These are phyloP conservation scores for Cephus rjabovi DNA, from an alignment of 2,888 invertebrate species.

Conservation along the genomic window DNA sequence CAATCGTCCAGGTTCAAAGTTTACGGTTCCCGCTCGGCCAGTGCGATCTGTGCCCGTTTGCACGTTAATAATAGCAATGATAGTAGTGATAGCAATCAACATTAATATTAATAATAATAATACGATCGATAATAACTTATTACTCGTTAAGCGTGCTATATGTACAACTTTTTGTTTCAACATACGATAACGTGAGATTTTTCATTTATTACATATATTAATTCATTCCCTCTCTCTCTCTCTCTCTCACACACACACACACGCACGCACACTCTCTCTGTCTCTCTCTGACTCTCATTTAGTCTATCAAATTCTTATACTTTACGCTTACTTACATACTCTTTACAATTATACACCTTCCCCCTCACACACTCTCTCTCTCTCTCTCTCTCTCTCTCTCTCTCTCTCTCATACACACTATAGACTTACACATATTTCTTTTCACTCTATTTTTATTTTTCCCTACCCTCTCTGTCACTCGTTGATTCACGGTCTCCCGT, in stretches of 20 bases:
- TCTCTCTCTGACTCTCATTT: too few species aligned
- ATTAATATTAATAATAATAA: background rate
- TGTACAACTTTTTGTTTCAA: constrained; percentile 15
- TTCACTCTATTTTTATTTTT: too few species aligned
- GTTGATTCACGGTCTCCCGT: background rate
- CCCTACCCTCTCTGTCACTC: background rate
- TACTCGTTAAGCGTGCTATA: constrained; percentile 7
- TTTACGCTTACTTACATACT: too few species aligned
- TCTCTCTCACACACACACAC: constrained; percentile 6
- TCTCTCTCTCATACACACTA: too few species aligned
- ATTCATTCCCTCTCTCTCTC: constrained; percentile 10
- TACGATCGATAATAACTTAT: constrained; percentile 24
- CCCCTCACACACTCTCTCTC: too few species aligned
- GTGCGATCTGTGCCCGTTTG: background rate
- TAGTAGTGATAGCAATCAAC: background rate
- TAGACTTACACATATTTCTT: too few species aligned
- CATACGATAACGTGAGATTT: constrained; percentile 25
- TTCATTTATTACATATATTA: background rate
- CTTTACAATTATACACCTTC: too few species aligned
- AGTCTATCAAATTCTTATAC: too few species aligned
- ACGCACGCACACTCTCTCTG: too few species aligned
- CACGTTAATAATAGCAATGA: background rate
- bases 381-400: too few species aligned
- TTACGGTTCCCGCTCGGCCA: background rate
- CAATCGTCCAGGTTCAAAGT: background rate